These are phyloP conservation scores for Pachycephus smyrnensis DNA, from an alignment of 2,888 invertebrate species.

Conservation along the genomic window DNA sequence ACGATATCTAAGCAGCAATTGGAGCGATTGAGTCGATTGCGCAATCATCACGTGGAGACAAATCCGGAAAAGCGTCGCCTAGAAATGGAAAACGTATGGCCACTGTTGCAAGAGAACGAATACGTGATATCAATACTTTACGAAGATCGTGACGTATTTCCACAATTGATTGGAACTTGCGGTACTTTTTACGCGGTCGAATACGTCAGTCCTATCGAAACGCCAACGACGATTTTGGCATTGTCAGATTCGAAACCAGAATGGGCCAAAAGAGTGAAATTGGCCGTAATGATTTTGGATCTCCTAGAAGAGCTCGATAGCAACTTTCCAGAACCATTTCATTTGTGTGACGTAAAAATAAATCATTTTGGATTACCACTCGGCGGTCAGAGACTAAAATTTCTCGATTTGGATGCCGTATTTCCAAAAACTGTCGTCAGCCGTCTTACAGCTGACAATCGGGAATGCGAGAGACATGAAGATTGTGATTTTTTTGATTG, in stretches of 20 bases:
- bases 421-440: slow-evolving; percentile 71
- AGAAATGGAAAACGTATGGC: slow-evolving; percentile 75
- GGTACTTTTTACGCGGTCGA: slow-evolving; percentile 77
- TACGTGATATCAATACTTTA: slow-evolving; percentile 74
- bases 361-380: slow-evolving; percentile 75
- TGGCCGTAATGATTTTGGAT: slow-evolving; percentile 74
- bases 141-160: slow-evolving; percentile 74
- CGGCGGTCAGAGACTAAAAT: slow-evolving; percentile 70
- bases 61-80: slow-evolving; percentile 62
- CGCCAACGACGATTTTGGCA: slow-evolving; percentile 69
- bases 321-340: slow-evolving; percentile 72
- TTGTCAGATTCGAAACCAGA: slow-evolving; percentile 70
- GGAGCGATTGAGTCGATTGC: slow-evolving; percentile 67
- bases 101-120: slow-evolving; percentile 76
- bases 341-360: slow-evolving; percentile 78
- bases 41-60: slow-evolving; percentile 66
- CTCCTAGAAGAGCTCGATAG: slow-evolving; percentile 72
- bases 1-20: slow-evolving; percentile 69
- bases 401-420: slow-evolving; percentile 75
- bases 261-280: slow-evolving; percentile 71
- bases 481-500: slow-evolving; percentile 80
- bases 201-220: slow-evolving; percentile 71
- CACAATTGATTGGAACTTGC: slow-evolving; percentile 76
- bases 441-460: slow-evolving; percentile 67
- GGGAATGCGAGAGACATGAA: slow-evolving; percentile 70